Evolutionary conservation across 2,888 invertebrate species (phyloP).

Genomic region (Sceliomorpha sp.): DNA sequence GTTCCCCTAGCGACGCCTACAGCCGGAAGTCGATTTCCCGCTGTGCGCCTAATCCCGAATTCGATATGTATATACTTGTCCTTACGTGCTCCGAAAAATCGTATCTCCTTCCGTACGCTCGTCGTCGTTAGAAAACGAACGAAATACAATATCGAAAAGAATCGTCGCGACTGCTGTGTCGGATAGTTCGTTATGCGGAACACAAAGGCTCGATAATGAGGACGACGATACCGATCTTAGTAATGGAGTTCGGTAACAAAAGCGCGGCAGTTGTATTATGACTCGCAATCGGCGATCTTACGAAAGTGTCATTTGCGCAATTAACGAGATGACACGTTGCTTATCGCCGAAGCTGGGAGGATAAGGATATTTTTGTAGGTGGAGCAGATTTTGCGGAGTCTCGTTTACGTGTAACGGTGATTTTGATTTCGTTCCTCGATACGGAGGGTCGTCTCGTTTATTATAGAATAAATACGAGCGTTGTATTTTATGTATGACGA

Average conservation of each 20-base stretch:
- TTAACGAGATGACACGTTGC: conserved; percentile 20
- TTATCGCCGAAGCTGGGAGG: too few species aligned
- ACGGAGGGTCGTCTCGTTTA: too few species aligned
- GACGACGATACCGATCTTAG: too few species aligned
- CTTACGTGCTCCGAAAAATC: conserved; percentile 41
- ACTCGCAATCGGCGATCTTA: conserved; percentile 1
- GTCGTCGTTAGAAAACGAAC: conserved; percentile 32
- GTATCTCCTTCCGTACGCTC: conserved; percentile 29
- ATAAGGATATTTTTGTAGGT: too few species aligned
- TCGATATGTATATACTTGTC: conserved; percentile 42
- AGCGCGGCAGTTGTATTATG: conserved; percentile 12
- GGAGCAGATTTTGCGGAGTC: too few species aligned
- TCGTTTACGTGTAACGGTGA: too few species aligned
- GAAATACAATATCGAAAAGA: conserved; percentile 12
- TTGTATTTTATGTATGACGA: too few species aligned
- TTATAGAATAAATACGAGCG: too few species aligned
- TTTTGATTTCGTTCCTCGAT: too few species aligned
- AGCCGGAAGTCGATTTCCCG: conserved; percentile 62
- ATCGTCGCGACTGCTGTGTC: too few species aligned
- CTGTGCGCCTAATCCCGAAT: conserved; percentile 48
- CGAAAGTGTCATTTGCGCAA: conserved; percentile 41
- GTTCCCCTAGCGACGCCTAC: conserved; percentile 52
- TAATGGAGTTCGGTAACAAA: conserved; percentile 39
- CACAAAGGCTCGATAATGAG: conserved; percentile 46
- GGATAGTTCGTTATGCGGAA: conserved; percentile 6